Base-by-base conservation (phyloP, 23 tunicate species). In the Phallusia fumigata region DNA sequence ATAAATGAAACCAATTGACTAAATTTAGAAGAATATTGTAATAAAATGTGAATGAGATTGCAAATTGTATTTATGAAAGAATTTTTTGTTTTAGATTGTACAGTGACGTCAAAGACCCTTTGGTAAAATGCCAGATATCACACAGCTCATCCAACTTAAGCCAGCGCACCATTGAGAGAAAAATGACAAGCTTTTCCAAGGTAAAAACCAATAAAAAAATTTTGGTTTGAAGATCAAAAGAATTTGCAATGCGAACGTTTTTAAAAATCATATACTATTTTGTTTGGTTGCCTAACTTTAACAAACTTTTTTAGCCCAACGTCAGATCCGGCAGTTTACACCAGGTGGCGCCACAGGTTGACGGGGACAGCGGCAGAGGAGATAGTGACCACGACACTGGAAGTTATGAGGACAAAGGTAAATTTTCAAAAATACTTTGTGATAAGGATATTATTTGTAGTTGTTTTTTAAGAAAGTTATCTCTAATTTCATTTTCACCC, bases 321-420 rank as follows among this genome's bases (percentile, higher is more conserved):
- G 24, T 18, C 18, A 44, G 78, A 31, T 28, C 31, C 52, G 35
- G 32, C 81, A 44, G 47, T 47, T 21, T 28, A 18, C 81, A 32
- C 82, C 79, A 35, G 47, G 28, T 58, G 69, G 69, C 79, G 30
- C 22, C 74, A 31, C 88, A 82, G 49, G 73, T 75, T 0, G 97
- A 92, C 79, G 81, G 90, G 11, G 97, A 92, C 78, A 92, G 97
- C 75, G 97, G 97, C 26, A 87, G 85, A 76, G 97, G 97, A 45
- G 97, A 92, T 21, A 92, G 97, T 65, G 97, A 92, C 80, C 86
- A 87, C 31, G 97, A 92, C 74, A 69, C 84, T 5, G 88, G 72
- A 22, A 92, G 91, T 74, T 83, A 30, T 49, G 86, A 83, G 24
- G 97, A 86, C 34, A 92, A 77, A 84, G 91, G 97, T 92, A 80